Evolutionary conservation across 2,113 vertebrate genomes (phyloP).

Genomic region (Miniopterus natalensis): DNA sequence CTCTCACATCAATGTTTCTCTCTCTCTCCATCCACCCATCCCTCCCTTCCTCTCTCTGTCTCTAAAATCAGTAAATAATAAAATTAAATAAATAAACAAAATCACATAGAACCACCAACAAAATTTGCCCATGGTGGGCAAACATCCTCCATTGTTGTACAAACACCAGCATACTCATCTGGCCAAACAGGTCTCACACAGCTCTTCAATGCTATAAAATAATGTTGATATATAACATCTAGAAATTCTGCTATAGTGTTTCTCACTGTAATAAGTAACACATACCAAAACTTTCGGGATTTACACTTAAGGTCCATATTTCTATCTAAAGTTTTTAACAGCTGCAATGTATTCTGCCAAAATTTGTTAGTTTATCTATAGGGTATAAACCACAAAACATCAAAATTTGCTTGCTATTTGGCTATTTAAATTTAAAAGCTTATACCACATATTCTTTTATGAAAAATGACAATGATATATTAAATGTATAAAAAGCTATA

Average conservation of each 20-base stretch:
- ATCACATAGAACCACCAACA: background rate
- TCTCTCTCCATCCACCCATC: no score
- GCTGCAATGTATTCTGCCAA: background rate
- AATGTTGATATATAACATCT: slow-evolving; percentile 30
- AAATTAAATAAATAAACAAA: background rate
- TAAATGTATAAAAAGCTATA: slow-evolving; percentile 34
- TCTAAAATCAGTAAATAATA: no score
- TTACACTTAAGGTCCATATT: background rate
- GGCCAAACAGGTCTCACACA: slow-evolving; percentile 35
- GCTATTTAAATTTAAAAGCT: slow-evolving; percentile 37
- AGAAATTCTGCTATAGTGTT: slow-evolving; percentile 27
- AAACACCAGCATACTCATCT: slow-evolving; percentile 17
- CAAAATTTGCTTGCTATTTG: slow-evolving; percentile 54
- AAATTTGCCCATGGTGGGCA: slow-evolving; percentile 3
- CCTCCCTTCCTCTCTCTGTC: no score
- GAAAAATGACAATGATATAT: background rate
- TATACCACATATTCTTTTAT: background rate
- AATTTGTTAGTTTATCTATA: background rate
- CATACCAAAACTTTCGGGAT: background rate
- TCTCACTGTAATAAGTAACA: slow-evolving; percentile 16
- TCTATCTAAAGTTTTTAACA: slow-evolving; percentile 38
- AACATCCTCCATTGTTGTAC: background rate
- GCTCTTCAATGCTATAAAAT: background rate
- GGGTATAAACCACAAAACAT: slow-evolving; percentile 27
- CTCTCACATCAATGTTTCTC: no score